Conservation (phyloP, 2,888 invertebrate species). For the Isoperla grammatica region DNA sequence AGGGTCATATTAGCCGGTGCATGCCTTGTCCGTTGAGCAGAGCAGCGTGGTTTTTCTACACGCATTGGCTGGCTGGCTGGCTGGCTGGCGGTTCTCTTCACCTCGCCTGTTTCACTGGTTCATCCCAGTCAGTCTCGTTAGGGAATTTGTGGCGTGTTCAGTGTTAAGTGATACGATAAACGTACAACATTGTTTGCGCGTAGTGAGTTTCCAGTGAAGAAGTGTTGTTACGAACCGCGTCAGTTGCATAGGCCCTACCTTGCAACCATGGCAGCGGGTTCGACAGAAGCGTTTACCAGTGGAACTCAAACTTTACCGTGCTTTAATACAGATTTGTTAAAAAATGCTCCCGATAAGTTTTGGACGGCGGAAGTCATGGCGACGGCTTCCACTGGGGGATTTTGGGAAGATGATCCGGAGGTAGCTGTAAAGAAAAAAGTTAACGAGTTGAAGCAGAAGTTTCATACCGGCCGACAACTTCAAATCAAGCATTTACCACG, state of each 20-base stretch:
- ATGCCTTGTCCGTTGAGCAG: no score
- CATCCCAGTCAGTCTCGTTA: no score
- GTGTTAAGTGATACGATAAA: no score
- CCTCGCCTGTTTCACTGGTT: no score
- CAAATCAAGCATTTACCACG: slow-evolving; percentile 44
- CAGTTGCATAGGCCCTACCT: neutral
- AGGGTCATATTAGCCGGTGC: no score
- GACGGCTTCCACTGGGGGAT: slow-evolving; percentile 40
- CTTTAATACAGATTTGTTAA: slow-evolving; percentile 33
- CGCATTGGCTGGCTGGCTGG: no score
- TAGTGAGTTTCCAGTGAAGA: no score
- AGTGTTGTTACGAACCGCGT: slow-evolving; percentile 4
- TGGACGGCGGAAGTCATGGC: slow-evolving; percentile 38
- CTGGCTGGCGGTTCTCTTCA: no score
- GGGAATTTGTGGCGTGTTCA: no score
- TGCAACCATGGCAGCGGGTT: slow-evolving; percentile 38
- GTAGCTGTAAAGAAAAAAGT: slow-evolving; percentile 40
- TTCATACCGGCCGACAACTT: slow-evolving; percentile 42
- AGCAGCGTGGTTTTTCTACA: no score
- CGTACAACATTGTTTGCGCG: no score
- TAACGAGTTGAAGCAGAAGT: slow-evolving; percentile 40
- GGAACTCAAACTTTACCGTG: slow-evolving; percentile 33
- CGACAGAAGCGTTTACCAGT: slow-evolving; percentile 39
- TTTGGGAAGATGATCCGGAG: slow-evolving; percentile 40
- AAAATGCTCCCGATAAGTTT: slow-evolving; percentile 33